These are phyloP conservation scores for Aphelenchoides bicaudatus DNA, from an alignment of 2,888 invertebrate species.

Conservation along the genomic window DNA sequence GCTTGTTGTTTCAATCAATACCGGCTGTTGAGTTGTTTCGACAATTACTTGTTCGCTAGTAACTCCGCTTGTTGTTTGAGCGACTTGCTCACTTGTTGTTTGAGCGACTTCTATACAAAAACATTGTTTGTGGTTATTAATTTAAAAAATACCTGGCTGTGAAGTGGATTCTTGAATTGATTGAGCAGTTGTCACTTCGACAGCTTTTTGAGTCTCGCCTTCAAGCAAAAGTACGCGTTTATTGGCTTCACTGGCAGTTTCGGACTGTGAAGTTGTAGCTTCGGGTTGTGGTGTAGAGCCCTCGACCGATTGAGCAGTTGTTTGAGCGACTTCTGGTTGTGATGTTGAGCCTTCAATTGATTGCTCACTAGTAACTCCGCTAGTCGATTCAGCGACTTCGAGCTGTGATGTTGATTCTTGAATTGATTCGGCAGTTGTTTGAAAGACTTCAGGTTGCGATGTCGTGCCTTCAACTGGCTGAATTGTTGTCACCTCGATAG, in stretches of 20 bases:
- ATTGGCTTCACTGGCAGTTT: background rate
- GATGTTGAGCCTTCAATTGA: background rate
- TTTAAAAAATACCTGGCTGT: too few species aligned
- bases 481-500: too few species aligned
- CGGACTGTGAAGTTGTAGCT: background rate
- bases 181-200: background rate
- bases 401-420: background rate
- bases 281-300: conserved; percentile 5
- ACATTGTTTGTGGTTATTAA: too few species aligned
- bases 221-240: background rate
- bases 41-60: conserved; percentile 15
- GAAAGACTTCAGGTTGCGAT: background rate
- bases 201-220: background rate
- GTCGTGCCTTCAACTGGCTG: conserved; percentile 9
- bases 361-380: too few species aligned
- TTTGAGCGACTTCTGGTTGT: background rate
- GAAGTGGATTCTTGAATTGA: conserved; percentile 8
- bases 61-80: too few species aligned
- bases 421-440: background rate
- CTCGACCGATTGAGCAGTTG: background rate
- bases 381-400: background rate
- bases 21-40: background rate
- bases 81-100: too few species aligned
- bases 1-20: background rate
- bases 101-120: too few species aligned